Percentiles rank a stretch among this genome's conserved stretches.
These are phyloP conservation scores for Phyllotreta cruciferae DNA, from an alignment of 2,888 invertebrate species.

Conservation along the genomic window DNA sequence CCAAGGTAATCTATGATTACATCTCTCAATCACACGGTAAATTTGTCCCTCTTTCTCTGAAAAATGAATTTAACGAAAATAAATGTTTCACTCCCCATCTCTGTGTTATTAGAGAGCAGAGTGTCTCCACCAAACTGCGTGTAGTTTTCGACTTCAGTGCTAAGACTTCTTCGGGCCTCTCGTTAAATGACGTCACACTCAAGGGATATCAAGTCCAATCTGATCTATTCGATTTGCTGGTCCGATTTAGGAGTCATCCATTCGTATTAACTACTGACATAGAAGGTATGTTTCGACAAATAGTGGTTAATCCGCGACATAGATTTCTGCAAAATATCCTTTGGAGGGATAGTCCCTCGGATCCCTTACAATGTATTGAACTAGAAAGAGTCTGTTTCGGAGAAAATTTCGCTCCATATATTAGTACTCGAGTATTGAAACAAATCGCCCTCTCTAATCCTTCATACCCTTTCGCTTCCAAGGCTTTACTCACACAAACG, in stretches of 20 bases:
- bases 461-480: constrained; percentile 9
- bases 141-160: constrained; percentile 35
- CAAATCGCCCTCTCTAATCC: too few relatives aligned
- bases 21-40: constrained; percentile 15
- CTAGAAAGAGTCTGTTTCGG: constrained; percentile 1
- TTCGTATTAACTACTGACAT: too few relatives aligned
- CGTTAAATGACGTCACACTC: constrained; percentile 35
- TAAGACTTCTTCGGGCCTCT: constrained; percentile 21
- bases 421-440: background rate
- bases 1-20: constrained; percentile 33
- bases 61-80: constrained; percentile 16
- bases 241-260: too few relatives aligned
- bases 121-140: constrained; percentile 26
- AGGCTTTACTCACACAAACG: constrained; percentile 8
- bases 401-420: background rate
- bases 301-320: background rate
- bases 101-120: constrained; percentile 24
- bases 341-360: constrained; percentile 7
- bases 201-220: constrained; percentile 33
- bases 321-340: constrained; percentile 12
- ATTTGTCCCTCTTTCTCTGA: constrained; percentile 14
- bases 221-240: constrained; percentile 32
- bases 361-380: constrained; percentile 6
- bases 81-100: constrained; percentile 32
- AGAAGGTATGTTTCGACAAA: constrained; percentile 2